Conservation (phyloP, 2,797 vertebrate species). For the Ataeniobius toweri region DNA sequence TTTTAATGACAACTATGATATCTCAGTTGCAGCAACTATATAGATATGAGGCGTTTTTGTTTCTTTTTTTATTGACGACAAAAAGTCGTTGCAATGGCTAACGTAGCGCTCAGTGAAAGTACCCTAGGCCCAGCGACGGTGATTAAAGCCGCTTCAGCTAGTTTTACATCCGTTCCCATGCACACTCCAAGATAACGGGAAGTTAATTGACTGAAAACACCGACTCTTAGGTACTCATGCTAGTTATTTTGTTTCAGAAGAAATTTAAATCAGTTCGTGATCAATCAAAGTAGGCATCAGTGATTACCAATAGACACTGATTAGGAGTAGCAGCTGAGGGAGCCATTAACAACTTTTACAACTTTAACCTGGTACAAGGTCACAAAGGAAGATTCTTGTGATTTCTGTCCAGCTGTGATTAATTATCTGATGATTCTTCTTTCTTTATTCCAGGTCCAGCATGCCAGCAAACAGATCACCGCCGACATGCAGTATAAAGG, state of each 20-base stretch:
- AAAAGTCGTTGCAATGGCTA: background rate
- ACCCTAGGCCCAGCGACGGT: conserved; percentile 15
- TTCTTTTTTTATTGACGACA: background rate
- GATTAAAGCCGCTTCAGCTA: conserved; percentile 31
- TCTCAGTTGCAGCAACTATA: fast-evolving
- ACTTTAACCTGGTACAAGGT: conserved; percentile 52
- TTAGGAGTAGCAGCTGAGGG: fast-evolving
- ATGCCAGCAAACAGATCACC: conserved; percentile 88
- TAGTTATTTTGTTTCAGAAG: background rate
- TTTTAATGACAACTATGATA: fast-evolving
- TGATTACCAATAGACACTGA: background rate
- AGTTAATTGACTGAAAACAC: background rate
- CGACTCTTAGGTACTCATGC: background rate
- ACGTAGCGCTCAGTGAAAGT: background rate
- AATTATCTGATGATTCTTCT: conserved; percentile 11
- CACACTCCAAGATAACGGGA: fast-evolving
- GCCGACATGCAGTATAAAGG: conserved; percentile 88
- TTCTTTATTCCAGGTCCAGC: conserved; percentile 68
- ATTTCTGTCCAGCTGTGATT: conserved; percentile 3
- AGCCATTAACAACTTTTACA: background rate
- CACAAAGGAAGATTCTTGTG: conserved; percentile 45
- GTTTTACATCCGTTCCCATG: conserved; percentile 12
- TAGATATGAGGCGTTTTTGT: fast-evolving
- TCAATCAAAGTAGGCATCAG: background rate
- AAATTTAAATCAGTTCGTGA: fast-evolving